Percentiles rank a stretch among this genome's conserved stretches.
Evolutionary conservation across 2,888 invertebrate species (phyloP).

Genomic region (Nomada goodeniana): DNA sequence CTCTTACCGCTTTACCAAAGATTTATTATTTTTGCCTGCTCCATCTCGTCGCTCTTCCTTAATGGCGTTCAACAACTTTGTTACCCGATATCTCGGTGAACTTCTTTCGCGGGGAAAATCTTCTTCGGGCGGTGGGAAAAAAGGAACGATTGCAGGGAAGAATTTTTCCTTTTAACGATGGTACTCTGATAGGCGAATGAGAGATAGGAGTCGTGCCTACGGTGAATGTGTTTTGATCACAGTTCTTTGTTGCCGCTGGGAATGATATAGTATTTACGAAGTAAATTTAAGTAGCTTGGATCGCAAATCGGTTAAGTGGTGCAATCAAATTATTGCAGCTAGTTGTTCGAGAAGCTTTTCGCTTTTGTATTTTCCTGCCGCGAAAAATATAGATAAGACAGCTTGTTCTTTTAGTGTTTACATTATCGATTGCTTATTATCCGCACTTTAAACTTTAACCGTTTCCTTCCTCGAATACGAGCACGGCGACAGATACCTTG

Average conservation of each 20-base stretch:
- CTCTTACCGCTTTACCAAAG: slow-evolving; percentile 39
- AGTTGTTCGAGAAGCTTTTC: too few relatives aligned
- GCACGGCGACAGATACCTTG: too few relatives aligned
- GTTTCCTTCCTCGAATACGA: too few relatives aligned
- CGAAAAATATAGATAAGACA: too few relatives aligned
- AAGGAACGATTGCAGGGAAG: neutral
- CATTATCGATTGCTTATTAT: too few relatives aligned
- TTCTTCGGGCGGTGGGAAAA: neutral
- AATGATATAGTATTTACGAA: too few relatives aligned
- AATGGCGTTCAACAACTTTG: slow-evolving; percentile 34
- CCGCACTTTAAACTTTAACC: too few relatives aligned
- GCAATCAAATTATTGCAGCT: too few relatives aligned
- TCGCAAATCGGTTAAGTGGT: too few relatives aligned
- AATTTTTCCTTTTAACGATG: neutral
- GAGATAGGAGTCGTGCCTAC: neutral
- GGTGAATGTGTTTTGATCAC: neutral
- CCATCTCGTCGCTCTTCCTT: slow-evolving; percentile 15
- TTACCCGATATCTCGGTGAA: slow-evolving; percentile 26
- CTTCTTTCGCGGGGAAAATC: slow-evolving; percentile 1
- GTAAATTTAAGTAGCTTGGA: too few relatives aligned
- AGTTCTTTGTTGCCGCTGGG: neutral
- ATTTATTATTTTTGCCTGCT: slow-evolving; percentile 41
- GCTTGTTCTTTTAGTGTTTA: too few relatives aligned
- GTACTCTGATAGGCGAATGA: neutral
- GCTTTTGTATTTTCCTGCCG: too few relatives aligned